Base-by-base conservation (phyloP, 2,888 invertebrate species). In the Nomada flava region DNA sequence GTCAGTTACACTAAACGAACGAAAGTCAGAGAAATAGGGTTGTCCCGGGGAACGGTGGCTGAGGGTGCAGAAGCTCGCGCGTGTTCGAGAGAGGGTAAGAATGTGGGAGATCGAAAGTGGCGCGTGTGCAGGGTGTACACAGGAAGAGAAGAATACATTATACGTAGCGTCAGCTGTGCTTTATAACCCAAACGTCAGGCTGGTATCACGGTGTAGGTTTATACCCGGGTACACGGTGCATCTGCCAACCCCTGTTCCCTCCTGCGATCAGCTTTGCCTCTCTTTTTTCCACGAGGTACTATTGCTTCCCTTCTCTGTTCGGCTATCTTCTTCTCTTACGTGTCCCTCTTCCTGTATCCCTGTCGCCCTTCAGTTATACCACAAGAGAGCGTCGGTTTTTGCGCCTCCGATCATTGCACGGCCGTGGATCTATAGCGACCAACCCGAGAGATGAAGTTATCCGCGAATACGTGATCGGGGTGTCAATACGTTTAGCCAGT, bases 91-190 rank as follows among this genome's bases (percentile, higher is more conserved):
- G 84, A 83, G 59, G 67, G 71, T 42, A 70, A 57, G 76, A 80
- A 70, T 65, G 77, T 69, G 76, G 73, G 72, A 82, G 80, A 83
- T 55, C 50, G 68, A 82, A 69, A 82, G 70, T 67, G 78, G 65
- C 42, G 77, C 78, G 74, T 69, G 83, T 29, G 67, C 67, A 75
- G 82, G 47, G 83, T 71, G 65, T 47, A 71, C 69, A 74, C 72
- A 76, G 80, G 80, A 69, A 85, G 83, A 86, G 90, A 89, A 88
- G 90, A 90, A 91, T 91, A 91, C 89, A 90, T 89, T 89, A 89
- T 83, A 86, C 83, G 83, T 85, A 82, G 91, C 91, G 92, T 92
- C 92, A 92, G 92, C 92, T 92, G 92, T 91, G 89, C 91, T 92
- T 92, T 92, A 92, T 91, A 90, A 89, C 92, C 90, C 87, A 85